A percentile compares a stretch with the other conserved stretches of the same genome.
Evolutionary conservation across 2,797 vertebrate species (phyloP).

Genomic region (Perodicticus potto): DNA sequence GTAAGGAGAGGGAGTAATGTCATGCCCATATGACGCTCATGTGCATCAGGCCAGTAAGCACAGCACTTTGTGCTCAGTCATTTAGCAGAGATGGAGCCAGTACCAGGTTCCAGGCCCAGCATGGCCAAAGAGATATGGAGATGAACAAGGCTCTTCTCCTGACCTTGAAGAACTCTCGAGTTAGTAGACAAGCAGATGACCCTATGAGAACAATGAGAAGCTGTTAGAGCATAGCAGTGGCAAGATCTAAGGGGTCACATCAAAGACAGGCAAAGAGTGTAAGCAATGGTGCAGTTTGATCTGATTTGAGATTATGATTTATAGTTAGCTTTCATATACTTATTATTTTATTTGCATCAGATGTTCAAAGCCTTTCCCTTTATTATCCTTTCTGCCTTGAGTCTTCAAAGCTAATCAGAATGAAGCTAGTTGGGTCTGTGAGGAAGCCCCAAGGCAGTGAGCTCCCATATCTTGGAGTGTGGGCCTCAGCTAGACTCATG

Average conservation of each 20-base stretch:
- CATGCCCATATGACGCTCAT: not conserved
- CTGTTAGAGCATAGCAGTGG: not conserved
- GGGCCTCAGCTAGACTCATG: not conserved
- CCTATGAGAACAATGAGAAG: not conserved
- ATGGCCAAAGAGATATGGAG: not conserved
- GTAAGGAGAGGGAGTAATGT: not conserved
- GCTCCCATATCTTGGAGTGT: not conserved
- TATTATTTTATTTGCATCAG: conserved; percentile 5
- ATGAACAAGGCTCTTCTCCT: conserved; percentile 33
- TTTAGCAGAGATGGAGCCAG: not conserved
- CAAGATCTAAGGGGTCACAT: not conserved
- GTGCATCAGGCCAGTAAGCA: not conserved
- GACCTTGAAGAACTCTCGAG: conserved; percentile 38
- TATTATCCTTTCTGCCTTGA: conserved; percentile 4
- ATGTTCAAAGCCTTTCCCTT: not conserved
- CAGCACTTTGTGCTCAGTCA: not conserved
- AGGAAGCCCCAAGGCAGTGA: not conserved
- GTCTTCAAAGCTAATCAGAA: not conserved
- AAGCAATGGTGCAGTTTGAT: not conserved
- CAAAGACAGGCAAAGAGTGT: not conserved
- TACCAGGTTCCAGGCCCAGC: not conserved
- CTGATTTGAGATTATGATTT: not conserved
- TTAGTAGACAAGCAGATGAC: not conserved
- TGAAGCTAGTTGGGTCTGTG: not conserved
- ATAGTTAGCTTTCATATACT: not conserved